Evolutionary conservation across 2,797 vertebrate species (phyloP).

Genomic region (Melanotaenia pygmaea): DNA sequence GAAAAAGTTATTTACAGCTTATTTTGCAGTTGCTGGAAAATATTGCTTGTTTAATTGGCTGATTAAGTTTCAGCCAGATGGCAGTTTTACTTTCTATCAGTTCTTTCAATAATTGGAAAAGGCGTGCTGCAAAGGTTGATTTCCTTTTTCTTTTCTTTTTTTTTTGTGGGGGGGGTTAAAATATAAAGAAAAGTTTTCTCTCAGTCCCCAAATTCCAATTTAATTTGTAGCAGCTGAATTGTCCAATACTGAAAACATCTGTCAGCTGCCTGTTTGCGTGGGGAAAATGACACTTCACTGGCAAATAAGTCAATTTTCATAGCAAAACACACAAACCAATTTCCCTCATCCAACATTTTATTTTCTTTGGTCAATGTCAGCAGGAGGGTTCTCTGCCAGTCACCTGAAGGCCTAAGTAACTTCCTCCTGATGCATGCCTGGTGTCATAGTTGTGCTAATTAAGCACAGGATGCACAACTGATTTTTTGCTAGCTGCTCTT

Average conservation of each 20-base stretch:
- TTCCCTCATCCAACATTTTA: slow-evolving; percentile 31
- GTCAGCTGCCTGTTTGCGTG: slow-evolving; percentile 58
- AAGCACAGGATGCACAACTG: slow-evolving; percentile 43
- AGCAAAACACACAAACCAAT: neutral
- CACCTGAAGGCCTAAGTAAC: slow-evolving; percentile 16
- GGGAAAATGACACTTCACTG: slow-evolving; percentile 23
- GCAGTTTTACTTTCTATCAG: slow-evolving; percentile 44
- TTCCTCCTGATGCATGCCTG: slow-evolving; percentile 32
- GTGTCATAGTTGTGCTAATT: slow-evolving; percentile 67
- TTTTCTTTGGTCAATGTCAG: slow-evolving; percentile 38
- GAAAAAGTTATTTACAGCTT: slow-evolving; percentile 44
- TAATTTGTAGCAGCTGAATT: slow-evolving; percentile 10
- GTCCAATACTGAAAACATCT: slow-evolving; percentile 42
- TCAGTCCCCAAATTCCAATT: neutral
- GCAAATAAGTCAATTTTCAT: slow-evolving; percentile 14
- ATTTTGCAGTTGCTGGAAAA: slow-evolving; percentile 48
- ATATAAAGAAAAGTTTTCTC: neutral
- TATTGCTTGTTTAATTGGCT: slow-evolving; percentile 68
- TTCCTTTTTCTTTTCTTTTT: slow-evolving; percentile 21
- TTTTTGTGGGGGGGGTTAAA: too few species aligned
- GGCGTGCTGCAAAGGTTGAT: slow-evolving; percentile 27
- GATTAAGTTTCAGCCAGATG: slow-evolving; percentile 62
- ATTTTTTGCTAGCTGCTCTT: slow-evolving; percentile 62
- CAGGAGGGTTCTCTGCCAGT: slow-evolving; percentile 28
- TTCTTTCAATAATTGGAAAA: slow-evolving; percentile 45